phyloP scores from a whole-genome alignment of 2,797 vertebrate species.

The Heterohyrax brucei region DNA sequence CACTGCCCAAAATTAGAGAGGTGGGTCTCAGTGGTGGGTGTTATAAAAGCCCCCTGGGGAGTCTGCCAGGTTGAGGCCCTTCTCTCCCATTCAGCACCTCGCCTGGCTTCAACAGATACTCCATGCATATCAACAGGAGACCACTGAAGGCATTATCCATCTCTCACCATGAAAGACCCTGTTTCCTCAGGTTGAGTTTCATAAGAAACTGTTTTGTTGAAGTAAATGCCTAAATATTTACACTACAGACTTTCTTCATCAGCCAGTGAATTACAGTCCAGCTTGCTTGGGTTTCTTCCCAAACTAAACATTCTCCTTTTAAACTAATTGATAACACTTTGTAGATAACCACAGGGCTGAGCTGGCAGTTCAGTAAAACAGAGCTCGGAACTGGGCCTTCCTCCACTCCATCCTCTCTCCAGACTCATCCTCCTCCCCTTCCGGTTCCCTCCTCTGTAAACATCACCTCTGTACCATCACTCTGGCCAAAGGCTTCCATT shows the following conservation, averaged over 20 bases:
- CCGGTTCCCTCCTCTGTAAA: neutral
- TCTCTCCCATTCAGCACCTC: accelerated
- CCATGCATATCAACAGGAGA: accelerated
- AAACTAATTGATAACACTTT: neutral
- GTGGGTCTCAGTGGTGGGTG: neutral
- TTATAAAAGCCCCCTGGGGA: neutral
- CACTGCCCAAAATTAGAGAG: neutral
- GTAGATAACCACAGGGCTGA: neutral
- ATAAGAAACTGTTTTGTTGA: neutral
- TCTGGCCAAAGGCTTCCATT: neutral
- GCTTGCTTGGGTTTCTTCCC: neutral
- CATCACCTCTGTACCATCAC: accelerated
- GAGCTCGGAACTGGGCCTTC: neutral
- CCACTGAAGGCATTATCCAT: no score
- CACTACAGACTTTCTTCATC: neutral
- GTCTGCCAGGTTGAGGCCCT: neutral
- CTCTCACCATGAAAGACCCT: neutral
- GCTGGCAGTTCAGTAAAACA: neutral
- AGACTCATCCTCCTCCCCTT: accelerated
- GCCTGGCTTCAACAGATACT: neutral
- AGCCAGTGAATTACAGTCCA: neutral
- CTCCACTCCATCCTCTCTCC: neutral
- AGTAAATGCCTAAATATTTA: neutral
- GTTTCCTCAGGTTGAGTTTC: neutral
- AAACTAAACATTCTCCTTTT: neutral